Conservation (phyloP, 2,113 vertebrate genomes). For the Caranx melampygus region DNA sequence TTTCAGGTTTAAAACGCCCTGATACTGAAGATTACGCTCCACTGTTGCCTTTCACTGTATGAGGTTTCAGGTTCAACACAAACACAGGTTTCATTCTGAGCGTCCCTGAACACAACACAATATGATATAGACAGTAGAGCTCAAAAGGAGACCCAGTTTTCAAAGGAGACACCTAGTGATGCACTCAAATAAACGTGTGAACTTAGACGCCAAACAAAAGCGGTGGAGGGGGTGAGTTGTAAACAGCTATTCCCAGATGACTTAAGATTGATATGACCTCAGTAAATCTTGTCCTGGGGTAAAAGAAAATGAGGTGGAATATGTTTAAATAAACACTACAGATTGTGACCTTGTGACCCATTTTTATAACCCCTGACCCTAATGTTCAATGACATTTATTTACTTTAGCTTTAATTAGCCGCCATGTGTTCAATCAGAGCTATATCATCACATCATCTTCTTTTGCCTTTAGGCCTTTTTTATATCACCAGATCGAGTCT, state of each 20-base stretch:
- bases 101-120: constrained; percentile 59
- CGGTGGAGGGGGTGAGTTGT: constrained; percentile 6
- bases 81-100: constrained; percentile 62
- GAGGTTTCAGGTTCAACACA: constrained; percentile 69
- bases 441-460: neutral
- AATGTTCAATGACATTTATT: neutral
- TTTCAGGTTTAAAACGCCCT: constrained; percentile 69
- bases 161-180: constrained; percentile 51
- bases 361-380: neutral
- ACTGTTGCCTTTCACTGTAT: constrained; percentile 64
- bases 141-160: constrained; percentile 76
- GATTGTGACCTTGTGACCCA: neutral
- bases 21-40: constrained; percentile 64
- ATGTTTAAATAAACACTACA: neutral
- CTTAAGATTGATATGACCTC: neutral
- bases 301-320: neutral
- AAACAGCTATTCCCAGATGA: constrained; percentile 60
- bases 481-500: neutral
- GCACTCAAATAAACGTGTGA: constrained; percentile 46
- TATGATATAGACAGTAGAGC: constrained; percentile 51
- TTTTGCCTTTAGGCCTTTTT: neutral
- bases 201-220: constrained; percentile 34
- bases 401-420: neutral
- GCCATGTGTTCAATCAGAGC: neutral
- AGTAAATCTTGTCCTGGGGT: neutral